Conservation (phyloP, 2,797 vertebrate genomes). For the Petrocephalus sullivani region DNA sequence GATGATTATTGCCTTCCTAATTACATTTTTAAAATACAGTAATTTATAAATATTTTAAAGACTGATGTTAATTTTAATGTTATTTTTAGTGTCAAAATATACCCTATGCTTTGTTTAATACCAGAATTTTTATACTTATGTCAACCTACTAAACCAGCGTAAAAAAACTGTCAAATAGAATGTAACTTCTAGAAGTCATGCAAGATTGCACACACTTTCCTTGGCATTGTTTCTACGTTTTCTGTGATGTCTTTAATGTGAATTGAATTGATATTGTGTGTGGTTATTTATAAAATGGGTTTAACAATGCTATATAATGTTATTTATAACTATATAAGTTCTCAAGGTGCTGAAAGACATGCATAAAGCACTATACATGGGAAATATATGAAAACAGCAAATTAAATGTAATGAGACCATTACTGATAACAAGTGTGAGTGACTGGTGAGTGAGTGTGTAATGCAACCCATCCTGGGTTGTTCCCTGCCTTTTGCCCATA, state of each 20-base stretch:
- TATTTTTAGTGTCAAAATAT: not conserved
- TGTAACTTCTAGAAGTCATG: not conserved
- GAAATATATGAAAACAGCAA: not conserved
- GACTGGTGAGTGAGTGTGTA: not conserved
- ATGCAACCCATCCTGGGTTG: not conserved
- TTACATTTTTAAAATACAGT: not conserved
- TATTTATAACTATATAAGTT: too few relatives aligned
- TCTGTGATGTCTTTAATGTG: not conserved
- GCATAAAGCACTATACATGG: constrained; percentile 14
- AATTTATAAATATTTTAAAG: not conserved
- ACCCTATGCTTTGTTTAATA: not conserved
- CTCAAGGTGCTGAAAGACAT: constrained; percentile 50
- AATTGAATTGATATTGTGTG: not conserved
- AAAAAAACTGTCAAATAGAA: not conserved
- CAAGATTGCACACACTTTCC: not conserved
- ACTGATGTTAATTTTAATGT: not conserved
- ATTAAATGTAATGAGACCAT: not conserved
- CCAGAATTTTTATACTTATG: constrained; percentile 1
- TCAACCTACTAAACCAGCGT: not conserved
- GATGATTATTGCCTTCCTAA: not conserved
- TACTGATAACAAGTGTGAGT: not conserved
- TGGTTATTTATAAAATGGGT: not conserved
- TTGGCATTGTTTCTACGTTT: not conserved
- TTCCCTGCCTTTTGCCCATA: not conserved
- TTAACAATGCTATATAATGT: not conserved